A percentile compares a stretch with the other conserved stretches of the same genome.
These are phyloP conservation scores for Peromyscus californicus DNA, from an alignment of 2,113 vertebrate genomes.

Conservation along the genomic window DNA sequence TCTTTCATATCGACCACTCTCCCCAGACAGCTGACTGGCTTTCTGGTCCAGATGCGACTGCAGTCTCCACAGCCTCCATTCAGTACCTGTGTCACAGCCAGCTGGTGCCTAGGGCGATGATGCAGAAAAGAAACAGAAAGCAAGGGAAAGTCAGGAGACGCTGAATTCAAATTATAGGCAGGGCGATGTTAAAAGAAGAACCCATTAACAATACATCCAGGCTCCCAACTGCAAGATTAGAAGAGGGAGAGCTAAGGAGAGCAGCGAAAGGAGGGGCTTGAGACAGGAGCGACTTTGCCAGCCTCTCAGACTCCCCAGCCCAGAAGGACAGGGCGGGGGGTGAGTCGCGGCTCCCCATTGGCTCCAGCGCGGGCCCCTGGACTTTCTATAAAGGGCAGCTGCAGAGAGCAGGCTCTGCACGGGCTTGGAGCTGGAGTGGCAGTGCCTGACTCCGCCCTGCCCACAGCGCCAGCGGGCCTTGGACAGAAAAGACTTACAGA, in stretches of 20 bases:
- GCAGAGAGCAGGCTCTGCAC: not conserved
- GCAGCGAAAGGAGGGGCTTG: not conserved
- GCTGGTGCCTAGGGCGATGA: not conserved
- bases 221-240: not conserved
- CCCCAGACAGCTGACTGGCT: not conserved
- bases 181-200: fast-evolving
- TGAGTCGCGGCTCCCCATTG: conserved; percentile 30
- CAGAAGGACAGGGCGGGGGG: conserved; percentile 10
- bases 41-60: not conserved
- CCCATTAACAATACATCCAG: not conserved
- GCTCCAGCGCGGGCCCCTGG: not conserved
- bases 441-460: conserved; percentile 1
- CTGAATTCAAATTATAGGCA: not conserved
- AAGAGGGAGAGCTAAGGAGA: not conserved
- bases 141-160: not conserved
- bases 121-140: conserved; percentile 23
- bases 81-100: not conserved
- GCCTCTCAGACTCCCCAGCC: conserved; percentile 67
- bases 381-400: conserved; percentile 64
- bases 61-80: not conserved
- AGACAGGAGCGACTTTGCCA: conserved; percentile 58
- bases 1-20: not conserved
- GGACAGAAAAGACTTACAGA: conserved; percentile 1
- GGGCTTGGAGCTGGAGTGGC: not conserved
- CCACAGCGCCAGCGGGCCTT: not conserved